Base-by-base conservation (phyloP, 2,888 invertebrate genomes). In the Camptogramma bilineatum region DNA sequence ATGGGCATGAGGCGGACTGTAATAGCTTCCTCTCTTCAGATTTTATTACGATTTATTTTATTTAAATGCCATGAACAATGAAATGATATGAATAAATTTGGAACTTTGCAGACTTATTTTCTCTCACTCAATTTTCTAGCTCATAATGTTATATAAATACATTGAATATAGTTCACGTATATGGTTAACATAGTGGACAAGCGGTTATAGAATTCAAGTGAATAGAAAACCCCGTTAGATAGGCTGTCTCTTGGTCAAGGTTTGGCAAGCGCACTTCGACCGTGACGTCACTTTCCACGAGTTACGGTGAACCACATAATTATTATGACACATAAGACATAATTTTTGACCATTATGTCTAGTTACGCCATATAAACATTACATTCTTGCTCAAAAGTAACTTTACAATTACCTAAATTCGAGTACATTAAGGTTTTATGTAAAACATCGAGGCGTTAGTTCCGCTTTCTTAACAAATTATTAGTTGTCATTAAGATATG, bases 401-500 rank as follows among this genome's bases (percentile, higher is more conserved):
- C 13, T 21, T 39, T 13, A n/a, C 21, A 39, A 39, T 52, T 52
- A 21, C 16, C 24, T 50, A 24, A 39, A 13, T 39, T 13, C 13
- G 7, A 34, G 39, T 13, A 28, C 28, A 5, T 21, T 21, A 61
- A 62, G 52, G 50, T 52, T 50, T 58, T 56, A 66, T 66, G 66
- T 39, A 62, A 61, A 66, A 19, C n/a, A 21, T 46, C 24, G 31
- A 57, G 31, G 51, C 48, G 42, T 51, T 64, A 55, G 72, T 72
- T 68, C 64, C 69, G 68, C 72, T 72, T 70, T 72, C 72, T 66
- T 44, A 21, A 19, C 53, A 59, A 61, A 64, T 66, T 44, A 39
- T 53, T 34, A 56, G 44, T 42, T 53, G 21, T 52, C 19, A 44
- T 57, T 44, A 10, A 34, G 5, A 17, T 16, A 17, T 16, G 17